A percentile compares a stretch with the other conserved stretches of the same genome.
Evolutionary conservation across 2,797 vertebrate genomes (phyloP).

Genomic region (Phaenicophaeus curvirostris): DNA sequence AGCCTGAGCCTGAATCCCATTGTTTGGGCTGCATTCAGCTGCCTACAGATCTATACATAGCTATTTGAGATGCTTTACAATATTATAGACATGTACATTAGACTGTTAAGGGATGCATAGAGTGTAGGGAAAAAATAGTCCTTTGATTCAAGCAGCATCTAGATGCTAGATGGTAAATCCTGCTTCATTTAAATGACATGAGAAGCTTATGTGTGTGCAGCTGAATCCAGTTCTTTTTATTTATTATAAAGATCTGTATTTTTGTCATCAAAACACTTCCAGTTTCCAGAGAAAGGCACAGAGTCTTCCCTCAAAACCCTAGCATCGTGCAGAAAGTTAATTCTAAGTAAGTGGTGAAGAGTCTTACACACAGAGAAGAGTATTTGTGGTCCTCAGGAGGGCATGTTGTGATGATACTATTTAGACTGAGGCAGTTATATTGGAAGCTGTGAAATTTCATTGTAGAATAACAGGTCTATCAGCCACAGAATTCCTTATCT

Average conservation of each 20-base stretch:
- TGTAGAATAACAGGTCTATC: not conserved
- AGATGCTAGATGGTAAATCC: not conserved
- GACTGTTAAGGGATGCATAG: not conserved
- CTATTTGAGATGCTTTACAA: not conserved
- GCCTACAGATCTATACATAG: not conserved
- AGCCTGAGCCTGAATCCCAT: not conserved
- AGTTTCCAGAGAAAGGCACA: not conserved
- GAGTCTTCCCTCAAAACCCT: not conserved
- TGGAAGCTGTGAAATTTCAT: not conserved
- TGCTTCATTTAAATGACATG: not conserved
- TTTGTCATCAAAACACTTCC: not conserved
- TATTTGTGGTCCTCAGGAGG: not conserved
- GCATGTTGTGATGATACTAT: not conserved
- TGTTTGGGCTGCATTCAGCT: not conserved
- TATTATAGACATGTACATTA: not conserved
- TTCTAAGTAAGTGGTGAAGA: not conserved
- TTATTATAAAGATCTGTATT: not conserved
- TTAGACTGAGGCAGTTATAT: not conserved
- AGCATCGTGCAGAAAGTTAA: not conserved
- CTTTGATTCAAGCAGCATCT: not conserved
- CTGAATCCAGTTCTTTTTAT: not conserved
- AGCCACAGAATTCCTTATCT: not conserved
- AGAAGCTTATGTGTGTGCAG: not conserved
- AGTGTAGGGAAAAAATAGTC: not conserved
- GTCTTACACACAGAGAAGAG: not conserved